Evolutionary conservation across 2,797 vertebrate species (phyloP), one percentile per base, ranked within the genome.

Genomic region (Decapterus maruadsi): DNA sequence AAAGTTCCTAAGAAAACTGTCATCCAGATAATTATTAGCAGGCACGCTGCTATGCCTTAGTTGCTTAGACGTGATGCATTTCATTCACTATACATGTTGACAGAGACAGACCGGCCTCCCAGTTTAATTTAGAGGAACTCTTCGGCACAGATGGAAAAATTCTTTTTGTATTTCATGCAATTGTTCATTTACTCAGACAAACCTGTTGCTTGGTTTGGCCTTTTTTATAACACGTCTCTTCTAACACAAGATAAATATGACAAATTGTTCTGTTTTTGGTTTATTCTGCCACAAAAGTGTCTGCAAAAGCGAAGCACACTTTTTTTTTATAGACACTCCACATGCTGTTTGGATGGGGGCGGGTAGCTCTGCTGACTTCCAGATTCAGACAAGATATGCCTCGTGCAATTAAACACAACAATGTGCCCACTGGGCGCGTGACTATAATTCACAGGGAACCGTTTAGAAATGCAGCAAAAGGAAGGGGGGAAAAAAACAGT

Each of bases 151-250:
- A 55, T 19, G 46, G 29, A 71, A 75, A 51, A 66, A 68, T 31
- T 34, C 10, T 20, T 11, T 62, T 17, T 54, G 13, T 42, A n/a
- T 63, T 17, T 19, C 4, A 19, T 50, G 22, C 12, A 4, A 43
- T 29, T 57, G 55, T 34, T 58, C 13, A 2, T 22, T 12, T 31
- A 26, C 55, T 57, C 50, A n/a, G 12, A 9, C 29, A 70, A 87
- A 93, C 92, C 87, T 93, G 94, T 94, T 92, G 92, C 91, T 83
- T 53, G 11, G 14, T 34, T 81, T 53, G 26, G 19, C 19, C 55
- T 14, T 54, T 54, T 19, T 45, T 22, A 29, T 34, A 7, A 46
- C 17, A 34, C 31, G 31, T 50, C 46, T 0, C 3, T 5, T 51
- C n/a, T 2, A 1, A 10, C 14, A 19, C 6, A 22, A 7, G 62